These are phyloP conservation scores for Sarcophaga peregrina DNA, from an alignment of 1,140 invertebrate genomes.

Conservation along the genomic window DNA sequence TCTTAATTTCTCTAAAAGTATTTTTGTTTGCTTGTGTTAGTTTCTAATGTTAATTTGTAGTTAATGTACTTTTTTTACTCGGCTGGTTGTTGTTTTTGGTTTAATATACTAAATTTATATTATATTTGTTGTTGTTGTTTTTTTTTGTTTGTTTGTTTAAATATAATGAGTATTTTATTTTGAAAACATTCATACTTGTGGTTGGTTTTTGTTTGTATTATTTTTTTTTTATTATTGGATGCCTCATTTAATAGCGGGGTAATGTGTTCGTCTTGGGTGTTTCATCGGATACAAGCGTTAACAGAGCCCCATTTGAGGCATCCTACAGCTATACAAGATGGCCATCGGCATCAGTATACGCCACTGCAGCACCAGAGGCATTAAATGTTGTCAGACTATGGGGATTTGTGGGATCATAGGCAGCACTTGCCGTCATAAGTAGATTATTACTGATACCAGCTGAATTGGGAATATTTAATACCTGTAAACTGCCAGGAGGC, in stretches of 20 bases:
- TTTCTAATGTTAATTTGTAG: background rate
- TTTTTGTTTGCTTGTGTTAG: background rate
- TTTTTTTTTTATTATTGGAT: background rate
- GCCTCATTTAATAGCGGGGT: constrained; percentile 35
- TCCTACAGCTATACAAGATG: constrained; percentile 66
- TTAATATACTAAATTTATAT: background rate
- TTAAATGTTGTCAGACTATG: constrained; percentile 61
- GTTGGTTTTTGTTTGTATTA: no score
- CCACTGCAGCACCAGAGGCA: constrained; percentile 52
- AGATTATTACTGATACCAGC: constrained; percentile 60
- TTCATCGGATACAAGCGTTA: background rate
- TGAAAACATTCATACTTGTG: constrained; percentile 12
- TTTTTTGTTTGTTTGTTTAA: no score
- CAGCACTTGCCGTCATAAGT: constrained; percentile 61
- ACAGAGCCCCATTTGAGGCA: constrained; percentile 50
- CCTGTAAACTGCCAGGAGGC: constrained; percentile 60
- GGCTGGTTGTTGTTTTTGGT: background rate
- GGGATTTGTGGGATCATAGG: constrained; percentile 57
- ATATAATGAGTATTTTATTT: constrained; percentile 21
- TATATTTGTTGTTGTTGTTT: no score
- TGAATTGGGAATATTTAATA: constrained; percentile 60
- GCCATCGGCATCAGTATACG: constrained; percentile 64
- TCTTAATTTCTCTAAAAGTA: constrained; percentile 10
- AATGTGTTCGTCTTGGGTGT: background rate
- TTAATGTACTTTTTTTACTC: no score